These are phyloP conservation scores for Delichon dasypus DNA, from an alignment of 2,797 vertebrate genomes.

Conservation along the genomic window DNA sequence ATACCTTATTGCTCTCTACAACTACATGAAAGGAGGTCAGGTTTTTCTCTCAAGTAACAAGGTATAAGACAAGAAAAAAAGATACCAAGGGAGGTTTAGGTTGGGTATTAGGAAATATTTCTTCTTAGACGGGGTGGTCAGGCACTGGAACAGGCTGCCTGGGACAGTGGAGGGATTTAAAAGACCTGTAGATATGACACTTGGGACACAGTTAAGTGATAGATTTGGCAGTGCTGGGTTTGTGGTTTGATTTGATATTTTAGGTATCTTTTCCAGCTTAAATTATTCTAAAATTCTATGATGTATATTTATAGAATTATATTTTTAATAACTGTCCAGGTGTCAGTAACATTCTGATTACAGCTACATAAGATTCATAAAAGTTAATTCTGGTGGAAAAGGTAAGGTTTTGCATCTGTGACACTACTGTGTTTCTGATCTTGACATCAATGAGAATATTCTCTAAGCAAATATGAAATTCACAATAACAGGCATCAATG, in stretches of 20 bases:
- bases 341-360: neutral
- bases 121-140: neutral
- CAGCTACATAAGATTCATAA: neutral
- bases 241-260: neutral
- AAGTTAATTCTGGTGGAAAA: neutral
- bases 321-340: neutral
- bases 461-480: neutral
- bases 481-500: neutral
- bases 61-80: neutral
- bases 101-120: neutral
- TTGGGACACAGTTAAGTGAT: neutral
- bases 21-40: fast-evolving
- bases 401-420: neutral
- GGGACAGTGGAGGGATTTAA: neutral
- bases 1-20: neutral
- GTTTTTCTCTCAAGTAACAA: neutral
- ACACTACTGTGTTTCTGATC: neutral
- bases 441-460: neutral
- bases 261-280: neutral
- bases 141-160: neutral
- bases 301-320: neutral
- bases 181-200: neutral
- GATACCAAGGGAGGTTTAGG: neutral
- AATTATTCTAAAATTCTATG: neutral
- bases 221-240: neutral